These are phyloP conservation scores for Hucho hucho DNA, from an alignment of 2,113 vertebrate species.

Conservation along the genomic window DNA sequence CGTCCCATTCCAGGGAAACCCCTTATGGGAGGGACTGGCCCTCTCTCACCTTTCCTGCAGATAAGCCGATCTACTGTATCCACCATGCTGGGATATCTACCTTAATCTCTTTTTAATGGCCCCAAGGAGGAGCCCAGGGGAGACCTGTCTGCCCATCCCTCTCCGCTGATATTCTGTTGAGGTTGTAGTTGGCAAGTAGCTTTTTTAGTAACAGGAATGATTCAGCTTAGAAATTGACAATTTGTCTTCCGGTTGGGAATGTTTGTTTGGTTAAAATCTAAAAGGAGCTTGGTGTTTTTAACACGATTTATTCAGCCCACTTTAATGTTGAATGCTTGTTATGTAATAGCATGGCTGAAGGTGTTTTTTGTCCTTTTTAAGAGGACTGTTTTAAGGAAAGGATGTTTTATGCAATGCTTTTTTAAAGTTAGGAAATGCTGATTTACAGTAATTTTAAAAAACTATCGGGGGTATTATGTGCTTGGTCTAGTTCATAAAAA, in stretches of 20 bases:
- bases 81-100: constrained; percentile 57
- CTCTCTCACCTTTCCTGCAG: constrained; percentile 60
- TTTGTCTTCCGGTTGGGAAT: neutral
- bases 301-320: neutral
- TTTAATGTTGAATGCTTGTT: no score
- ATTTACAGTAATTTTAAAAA: no score
- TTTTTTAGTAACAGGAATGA: neutral
- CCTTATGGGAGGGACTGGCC: constrained; percentile 22
- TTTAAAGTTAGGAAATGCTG: no score
- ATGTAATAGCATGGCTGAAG: no score
- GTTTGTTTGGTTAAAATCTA: neutral
- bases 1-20: neutral
- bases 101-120: constrained; percentile 78
- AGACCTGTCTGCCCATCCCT: constrained; percentile 3
- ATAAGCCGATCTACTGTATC: constrained; percentile 54
- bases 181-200: neutral
- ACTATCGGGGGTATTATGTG: no score
- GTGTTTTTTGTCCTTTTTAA: no score
- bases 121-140: constrained; percentile 55
- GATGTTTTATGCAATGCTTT: neutral
- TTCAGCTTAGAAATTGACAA: neutral
- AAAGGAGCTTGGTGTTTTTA: neutral
- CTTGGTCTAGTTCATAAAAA: no score
- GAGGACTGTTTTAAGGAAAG: no score
- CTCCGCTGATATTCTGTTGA: constrained; percentile 5